Evolutionary conservation across 2,888 invertebrate species (phyloP), one percentile per base, ranked within the genome.

Genomic region (Halocaridina rubra): DNA sequence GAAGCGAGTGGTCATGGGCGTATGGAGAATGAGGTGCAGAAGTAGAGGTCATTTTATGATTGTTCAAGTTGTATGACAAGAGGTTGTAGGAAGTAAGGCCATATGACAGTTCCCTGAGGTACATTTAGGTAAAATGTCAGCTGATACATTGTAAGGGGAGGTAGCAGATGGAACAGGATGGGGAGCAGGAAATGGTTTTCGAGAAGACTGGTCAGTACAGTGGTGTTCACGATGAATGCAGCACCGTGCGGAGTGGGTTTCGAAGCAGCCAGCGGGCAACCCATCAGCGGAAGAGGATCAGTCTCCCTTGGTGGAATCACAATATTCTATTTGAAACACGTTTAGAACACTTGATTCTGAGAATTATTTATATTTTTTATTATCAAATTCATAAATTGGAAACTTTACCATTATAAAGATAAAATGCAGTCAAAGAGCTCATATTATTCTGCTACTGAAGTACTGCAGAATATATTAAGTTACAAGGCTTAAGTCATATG

Each of bases 181-280:
- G 10, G 69, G 71, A 30, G 27, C 3, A 2, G 30, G 30, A 24
- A 19, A 16, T 10, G 71, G 30, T 19, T 29, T 29, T 32, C 30
- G 71, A 77, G 71, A 27, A 19, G 77, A 30, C 32, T 82, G 76
- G 59, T 82, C 82, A 39, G 82, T 76, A 71, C 39, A 22, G 57
- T 59, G 77, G 64, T 77, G 76, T 82, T 77, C 82, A 82, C 71
- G 57, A 61, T 82, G 61, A 77, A 71, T 77, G 67, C 71, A 24
- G 77, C 33, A 76, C 24, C 19, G 53, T 53, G 80, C 53, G 29
- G 39, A 33, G 82, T 57, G 76, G 82, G 82, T 59, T 71, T 71
- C 29, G 82, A 82, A 61, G 82, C 77, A 27, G 82, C 82, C 33
- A 81, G 81, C 19, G 81, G 81, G 29, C 77, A 69, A 30, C 77